Evolutionary conservation across 2,113 vertebrate species (phyloP).

Genomic region (Rattus norvegicus): DNA sequence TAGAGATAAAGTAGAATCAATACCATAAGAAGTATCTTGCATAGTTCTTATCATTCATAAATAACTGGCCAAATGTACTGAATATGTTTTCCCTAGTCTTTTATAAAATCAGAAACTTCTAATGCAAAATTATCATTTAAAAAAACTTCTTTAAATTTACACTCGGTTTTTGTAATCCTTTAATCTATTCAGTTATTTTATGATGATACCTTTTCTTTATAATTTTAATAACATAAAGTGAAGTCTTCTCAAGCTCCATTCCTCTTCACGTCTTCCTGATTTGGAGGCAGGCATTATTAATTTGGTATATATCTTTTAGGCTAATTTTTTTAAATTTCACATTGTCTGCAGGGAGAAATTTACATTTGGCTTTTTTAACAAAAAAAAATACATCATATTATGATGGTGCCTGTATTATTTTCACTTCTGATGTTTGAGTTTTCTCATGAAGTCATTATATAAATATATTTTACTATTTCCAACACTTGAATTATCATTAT

Average conservation of each 20-base stretch:
- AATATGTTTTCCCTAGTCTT: slow-evolving; percentile 28
- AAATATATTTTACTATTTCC: background rate
- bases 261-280: background rate
- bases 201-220: background rate
- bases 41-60: slow-evolving; percentile 39
- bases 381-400: background rate
- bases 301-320: background rate
- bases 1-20: background rate
- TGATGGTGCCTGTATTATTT: background rate
- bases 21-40: background rate
- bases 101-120: slow-evolving; percentile 23
- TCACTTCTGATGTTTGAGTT: background rate
- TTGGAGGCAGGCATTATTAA: background rate
- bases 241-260: background rate
- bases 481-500: background rate
- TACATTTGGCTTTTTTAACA: background rate
- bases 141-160: background rate
- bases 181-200: slow-evolving; percentile 27
- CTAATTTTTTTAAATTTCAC: background rate
- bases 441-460: background rate
- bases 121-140: slow-evolving; percentile 24
- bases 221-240: slow-evolving; percentile 1
- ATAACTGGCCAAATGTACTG: slow-evolving; percentile 3
- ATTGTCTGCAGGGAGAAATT: background rate
- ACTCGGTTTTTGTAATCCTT: background rate